These are phyloP conservation scores for Drosophila trapezifrons DNA, from an alignment of 1,140 invertebrate species.

Conservation along the genomic window DNA sequence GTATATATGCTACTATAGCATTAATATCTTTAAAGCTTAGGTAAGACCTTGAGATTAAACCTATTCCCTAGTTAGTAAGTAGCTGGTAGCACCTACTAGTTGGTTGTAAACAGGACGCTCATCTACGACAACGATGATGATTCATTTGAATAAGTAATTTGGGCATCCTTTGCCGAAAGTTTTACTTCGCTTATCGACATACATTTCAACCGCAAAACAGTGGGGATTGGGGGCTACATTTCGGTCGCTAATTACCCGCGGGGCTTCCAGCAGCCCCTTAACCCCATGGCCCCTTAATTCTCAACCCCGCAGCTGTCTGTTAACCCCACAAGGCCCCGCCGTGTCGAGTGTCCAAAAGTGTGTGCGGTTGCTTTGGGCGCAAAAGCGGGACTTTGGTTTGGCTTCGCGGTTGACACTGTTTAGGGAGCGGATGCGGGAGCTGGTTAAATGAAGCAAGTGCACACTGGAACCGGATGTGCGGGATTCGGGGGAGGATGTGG, in stretches of 20 bases:
- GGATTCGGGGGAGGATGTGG: neutral
- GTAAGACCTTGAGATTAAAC: neutral
- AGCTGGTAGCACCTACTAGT: no score
- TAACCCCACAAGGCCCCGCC: neutral
- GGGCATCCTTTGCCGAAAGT: neutral
- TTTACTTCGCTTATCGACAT: conserved; percentile 13
- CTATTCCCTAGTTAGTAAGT: neutral
- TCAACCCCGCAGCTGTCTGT: neutral
- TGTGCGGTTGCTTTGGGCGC: conserved; percentile 33
- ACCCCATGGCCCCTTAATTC: neutral
- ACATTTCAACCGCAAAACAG: conserved; percentile 34
- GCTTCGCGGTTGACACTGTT: conserved; percentile 63
- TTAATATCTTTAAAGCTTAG: neutral
- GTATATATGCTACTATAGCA: no score
- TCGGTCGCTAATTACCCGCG: conserved; percentile 42
- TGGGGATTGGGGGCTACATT: conserved; percentile 3
- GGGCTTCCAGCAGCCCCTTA: conserved; percentile 1
- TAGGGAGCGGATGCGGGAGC: conserved; percentile 41
- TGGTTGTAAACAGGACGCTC: neutral
- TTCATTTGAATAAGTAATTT: conserved; percentile 18
- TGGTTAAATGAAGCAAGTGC: conserved; percentile 79
- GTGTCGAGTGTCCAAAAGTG: conserved; percentile 32
- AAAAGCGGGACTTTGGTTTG: conserved; percentile 40
- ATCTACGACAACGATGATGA: neutral
- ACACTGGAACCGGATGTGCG: conserved; percentile 52